Evolutionary conservation across 2,797 vertebrate species (phyloP), one percentile per base, ranked within the genome.

Genomic region (Rhinichthys osculus): DNA sequence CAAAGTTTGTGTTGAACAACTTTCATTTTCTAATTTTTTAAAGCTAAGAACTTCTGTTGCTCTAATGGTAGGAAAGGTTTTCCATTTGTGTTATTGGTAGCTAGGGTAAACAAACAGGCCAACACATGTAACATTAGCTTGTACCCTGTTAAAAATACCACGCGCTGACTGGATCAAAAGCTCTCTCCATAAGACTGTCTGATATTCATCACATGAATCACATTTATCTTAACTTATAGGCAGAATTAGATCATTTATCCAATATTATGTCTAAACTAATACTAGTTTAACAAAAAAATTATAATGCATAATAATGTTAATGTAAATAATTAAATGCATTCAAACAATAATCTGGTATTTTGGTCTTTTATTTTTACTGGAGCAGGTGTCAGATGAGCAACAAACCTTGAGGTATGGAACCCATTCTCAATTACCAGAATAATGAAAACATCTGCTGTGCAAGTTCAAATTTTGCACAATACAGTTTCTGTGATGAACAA

Each of bases 81-180:
- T 52, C 54, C 62, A 38, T 72, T 16, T 72, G 76, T 50, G 33
- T 86, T 66, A 59, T 87, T 76, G 87, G 85, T 85, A 80, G 66
- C 73, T 64, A 87, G 27, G 66, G 84, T 86, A 87, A 90, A 90
- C 83, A 88, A 84, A 84, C 73, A 84, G 73, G 54, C 52, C 78
- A 82, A 79, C 86, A 76, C 78, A 80, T 59, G 83, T 78, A 86
- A 86, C 33, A 71, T 64, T 74, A 82, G 81, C 50, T 74, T n/a
- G 62, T 47, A 17, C 27, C 81, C 62, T 35, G 54, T 85, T 88
- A 88, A 87, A 88, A 88, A 90, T 87, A 88, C 78, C 72, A 40
- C 59, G 86, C 82, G 72, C 67, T 84, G 13, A 77, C 67, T 78
- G 72, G 50, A 76, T 67, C 78, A 57, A n/a, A 78, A 13, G 57